Evolutionary conservation across 2,113 vertebrate species (phyloP), one percentile per base, ranked within the genome.

Genomic region (Cyrtonyx montezumae): DNA sequence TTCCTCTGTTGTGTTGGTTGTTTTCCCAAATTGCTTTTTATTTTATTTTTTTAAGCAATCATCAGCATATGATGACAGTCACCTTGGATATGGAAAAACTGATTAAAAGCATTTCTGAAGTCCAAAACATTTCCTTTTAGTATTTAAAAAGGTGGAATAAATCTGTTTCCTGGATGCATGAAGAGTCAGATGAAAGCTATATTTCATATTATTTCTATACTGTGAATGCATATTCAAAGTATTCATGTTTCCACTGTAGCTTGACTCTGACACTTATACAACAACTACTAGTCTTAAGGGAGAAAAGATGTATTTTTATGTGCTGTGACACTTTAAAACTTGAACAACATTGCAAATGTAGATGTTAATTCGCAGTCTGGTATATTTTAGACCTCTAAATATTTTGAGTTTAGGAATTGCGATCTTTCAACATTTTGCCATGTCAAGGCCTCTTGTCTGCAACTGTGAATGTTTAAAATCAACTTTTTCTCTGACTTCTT

Each of bases 271-370:
- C 95, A 62, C 69, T 95, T 96, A 95, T 80, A 78, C 53, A 96
- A 90, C 77, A 92, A 80, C 76, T 69, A 80, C 42, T 15, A 79
- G 59, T 62, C 55, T 92, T 66, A 94, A 85, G 78, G 78, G 63
- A 95, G 76, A 92, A 95, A 94, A 93, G 30, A 79, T 0, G 1
- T 79, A 92, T 95, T 97, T 97, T 96, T 96, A 95, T 90, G 58
- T 46, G 6, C 75, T 93, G 76, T 93, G 91, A 96, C 92, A 95
- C 97, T 97, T 97, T 96, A 84, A 71, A 97, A 95, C 81, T 95
- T 94, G 77, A 85, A 94, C 93, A 94, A 90, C 66, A 83, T 87
- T 91, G 73, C 73, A 97, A 93, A 93, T 90, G 70, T 95, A 95
- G 76, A 88, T 95, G 91, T 88, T 61, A 91, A 59, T 94, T 96